Evolutionary conservation across 2,113 vertebrate species (phyloP).

Genomic region (Cavia aperea): DNA sequence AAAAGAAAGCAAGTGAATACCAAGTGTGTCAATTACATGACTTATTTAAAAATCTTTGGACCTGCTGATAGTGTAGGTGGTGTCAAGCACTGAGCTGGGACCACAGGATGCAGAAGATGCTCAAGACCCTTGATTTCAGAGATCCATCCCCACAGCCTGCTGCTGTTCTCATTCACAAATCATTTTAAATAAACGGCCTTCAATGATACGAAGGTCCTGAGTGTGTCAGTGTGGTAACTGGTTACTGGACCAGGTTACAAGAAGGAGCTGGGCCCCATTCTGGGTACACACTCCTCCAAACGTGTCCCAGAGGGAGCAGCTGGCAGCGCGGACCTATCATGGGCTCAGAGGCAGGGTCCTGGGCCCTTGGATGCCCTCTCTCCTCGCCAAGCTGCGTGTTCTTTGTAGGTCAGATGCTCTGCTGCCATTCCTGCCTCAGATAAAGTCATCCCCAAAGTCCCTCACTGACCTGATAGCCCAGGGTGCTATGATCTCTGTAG

Average conservation of each 20-base stretch:
- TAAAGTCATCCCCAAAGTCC: neutral
- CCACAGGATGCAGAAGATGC: neutral
- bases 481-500: neutral
- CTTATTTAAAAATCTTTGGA: neutral
- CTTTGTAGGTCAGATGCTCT: neutral
- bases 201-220: neutral
- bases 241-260: neutral
- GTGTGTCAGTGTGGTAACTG: neutral
- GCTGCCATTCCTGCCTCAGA: neutral
- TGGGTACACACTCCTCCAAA: accelerated
- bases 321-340: neutral
- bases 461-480: neutral
- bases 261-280: neutral
- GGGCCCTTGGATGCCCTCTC: neutral
- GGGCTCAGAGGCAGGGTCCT: neutral
- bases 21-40: neutral
- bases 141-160: neutral
- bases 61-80: neutral
- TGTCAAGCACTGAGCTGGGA: neutral
- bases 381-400: neutral
- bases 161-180: neutral
- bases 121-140: neutral
- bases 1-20: neutral
- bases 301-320: neutral
- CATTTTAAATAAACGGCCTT: neutral